Conservation (phyloP, 2,113 vertebrate species). For the Salvator merianae region DNA sequence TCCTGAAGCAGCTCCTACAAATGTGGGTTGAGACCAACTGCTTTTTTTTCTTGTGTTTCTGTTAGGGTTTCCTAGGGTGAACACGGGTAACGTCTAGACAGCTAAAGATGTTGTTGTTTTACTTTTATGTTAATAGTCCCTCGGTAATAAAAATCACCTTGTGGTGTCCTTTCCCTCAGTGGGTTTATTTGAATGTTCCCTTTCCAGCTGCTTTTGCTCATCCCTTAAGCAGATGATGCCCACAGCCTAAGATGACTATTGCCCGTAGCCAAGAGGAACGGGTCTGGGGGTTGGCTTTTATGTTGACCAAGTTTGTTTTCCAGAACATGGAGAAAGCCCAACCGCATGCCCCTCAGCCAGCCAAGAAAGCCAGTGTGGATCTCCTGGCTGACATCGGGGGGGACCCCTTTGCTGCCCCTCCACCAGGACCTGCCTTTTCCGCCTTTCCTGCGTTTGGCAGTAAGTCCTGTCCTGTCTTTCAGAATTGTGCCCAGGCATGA, state of each 20-base stretch:
- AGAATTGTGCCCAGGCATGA: not conserved
- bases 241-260: no score
- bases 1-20: no score
- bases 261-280: not conserved
- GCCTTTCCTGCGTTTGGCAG: conserved; percentile 65
- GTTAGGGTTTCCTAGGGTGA: no score
- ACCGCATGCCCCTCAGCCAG: conserved; percentile 42
- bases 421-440: conserved; percentile 52
- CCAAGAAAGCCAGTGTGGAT: conserved; percentile 75
- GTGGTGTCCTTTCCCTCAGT: not conserved
- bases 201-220: not conserved
- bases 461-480: conserved; percentile 34
- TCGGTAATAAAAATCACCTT: no score
- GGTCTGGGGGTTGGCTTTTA: not conserved
- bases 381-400: conserved; percentile 85
- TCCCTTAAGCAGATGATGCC: no score
- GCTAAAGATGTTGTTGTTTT: no score
- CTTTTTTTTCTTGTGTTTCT: no score
- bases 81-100: no score
- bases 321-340: conserved; percentile 73
- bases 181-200: no score
- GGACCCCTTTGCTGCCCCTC: conserved; percentile 85
- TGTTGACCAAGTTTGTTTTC: conserved; percentile 18
- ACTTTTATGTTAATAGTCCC: not conserved
- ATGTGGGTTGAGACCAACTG: no score